Conservation (phyloP, 2,888 invertebrate genomes). For the Perizoma affinitatum region DNA sequence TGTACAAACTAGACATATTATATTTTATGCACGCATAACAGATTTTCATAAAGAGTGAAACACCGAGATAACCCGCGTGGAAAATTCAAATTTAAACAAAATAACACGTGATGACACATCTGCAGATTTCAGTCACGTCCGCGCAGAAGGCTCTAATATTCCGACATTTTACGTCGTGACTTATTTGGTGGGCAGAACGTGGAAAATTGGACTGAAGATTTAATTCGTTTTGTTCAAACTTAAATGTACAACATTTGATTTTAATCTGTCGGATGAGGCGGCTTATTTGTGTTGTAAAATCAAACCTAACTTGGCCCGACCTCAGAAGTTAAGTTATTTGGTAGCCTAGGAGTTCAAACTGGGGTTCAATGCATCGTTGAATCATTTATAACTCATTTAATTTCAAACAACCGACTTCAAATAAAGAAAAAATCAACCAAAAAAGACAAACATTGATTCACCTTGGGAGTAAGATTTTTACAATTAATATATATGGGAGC, state of each 20-base stretch:
- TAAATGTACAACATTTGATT: neutral
- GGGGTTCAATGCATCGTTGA: too few species aligned
- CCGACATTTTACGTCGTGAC: constrained; percentile 25
- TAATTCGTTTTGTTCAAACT: constrained; percentile 6
- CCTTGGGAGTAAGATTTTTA: too few species aligned
- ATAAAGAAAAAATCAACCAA: too few species aligned
- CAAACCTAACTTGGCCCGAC: too few species aligned
- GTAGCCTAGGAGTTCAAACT: too few species aligned
- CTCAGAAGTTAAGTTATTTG: too few species aligned
- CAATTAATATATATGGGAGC: too few species aligned
- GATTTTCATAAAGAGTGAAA: constrained; percentile 23
- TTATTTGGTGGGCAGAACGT: constrained; percentile 10
- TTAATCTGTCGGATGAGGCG: neutral
- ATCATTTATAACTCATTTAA: too few species aligned
- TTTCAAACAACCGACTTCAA: too few species aligned
- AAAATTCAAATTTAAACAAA: constrained; percentile 37
- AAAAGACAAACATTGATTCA: too few species aligned
- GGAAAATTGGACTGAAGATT: constrained; percentile 12
- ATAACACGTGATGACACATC: constrained; percentile 19
- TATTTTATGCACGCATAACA: constrained; percentile 23
- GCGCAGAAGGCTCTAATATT: constrained; percentile 28
- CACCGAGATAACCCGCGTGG: constrained; percentile 19
- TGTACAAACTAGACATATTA: neutral
- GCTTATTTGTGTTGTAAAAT: too few species aligned
- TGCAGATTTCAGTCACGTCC: constrained; percentile 29